Evolutionary conservation across 92 coral and sea anemone genomes (phyloP).

Genomic region (Porites evermanni): DNA sequence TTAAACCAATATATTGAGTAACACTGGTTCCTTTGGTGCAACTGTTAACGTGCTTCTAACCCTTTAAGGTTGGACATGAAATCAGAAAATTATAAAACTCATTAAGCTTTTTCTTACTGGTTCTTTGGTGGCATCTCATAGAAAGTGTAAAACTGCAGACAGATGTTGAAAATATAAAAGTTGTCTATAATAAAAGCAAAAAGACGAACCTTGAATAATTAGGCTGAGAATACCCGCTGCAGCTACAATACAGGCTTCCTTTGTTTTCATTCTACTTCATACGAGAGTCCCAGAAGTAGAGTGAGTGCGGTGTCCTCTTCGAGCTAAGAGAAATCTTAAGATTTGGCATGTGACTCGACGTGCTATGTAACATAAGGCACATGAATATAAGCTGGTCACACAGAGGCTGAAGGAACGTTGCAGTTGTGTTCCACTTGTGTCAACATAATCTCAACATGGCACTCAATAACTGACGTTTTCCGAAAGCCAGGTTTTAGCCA

Average conservation of each 20-base stretch:
- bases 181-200: background rate
- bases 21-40: too few relatives aligned
- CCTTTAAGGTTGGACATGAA: background rate
- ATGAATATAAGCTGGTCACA: constrained; percentile 11
- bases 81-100: too few relatives aligned
- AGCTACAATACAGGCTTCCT: background rate
- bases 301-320: background rate
- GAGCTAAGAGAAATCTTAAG: background rate
- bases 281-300: background rate
- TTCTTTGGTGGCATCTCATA: too few relatives aligned
- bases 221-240: constrained; percentile 12
- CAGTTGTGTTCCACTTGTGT: background rate
- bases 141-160: too few relatives aligned
- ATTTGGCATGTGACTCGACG: constrained; percentile 5
- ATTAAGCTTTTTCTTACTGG: too few relatives aligned
- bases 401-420: background rate
- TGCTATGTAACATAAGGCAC: too few relatives aligned
- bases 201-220: constrained; percentile 11
- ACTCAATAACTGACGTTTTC: too few relatives aligned
- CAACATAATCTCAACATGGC: background rate
- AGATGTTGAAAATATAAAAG: too few relatives aligned
- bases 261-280: background rate
- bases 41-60: too few relatives aligned
- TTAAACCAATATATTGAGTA: too few relatives aligned
- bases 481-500: too few relatives aligned